Conservation (phyloP, 2,888 invertebrate genomes). For the Podotricha telesiphe region DNA sequence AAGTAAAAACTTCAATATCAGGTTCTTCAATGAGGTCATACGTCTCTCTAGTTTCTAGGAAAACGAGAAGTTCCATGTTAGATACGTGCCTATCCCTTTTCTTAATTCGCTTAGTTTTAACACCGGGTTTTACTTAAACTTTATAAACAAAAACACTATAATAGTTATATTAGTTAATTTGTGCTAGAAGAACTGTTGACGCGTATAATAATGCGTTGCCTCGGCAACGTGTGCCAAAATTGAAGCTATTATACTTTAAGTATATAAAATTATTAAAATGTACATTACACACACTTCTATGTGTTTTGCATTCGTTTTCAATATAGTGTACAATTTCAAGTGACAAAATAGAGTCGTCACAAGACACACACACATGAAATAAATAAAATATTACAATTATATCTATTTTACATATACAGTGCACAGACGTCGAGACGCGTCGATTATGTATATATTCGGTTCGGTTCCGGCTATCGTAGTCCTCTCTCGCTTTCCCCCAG, state of each 20-base stretch:
- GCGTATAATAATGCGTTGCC: too few relatives aligned
- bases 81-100: conserved; percentile 71
- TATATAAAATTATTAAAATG: too few relatives aligned
- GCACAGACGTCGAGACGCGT: conserved; percentile 8
- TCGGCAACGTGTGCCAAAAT: too few relatives aligned
- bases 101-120: conserved; percentile 50
- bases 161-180: too few relatives aligned
- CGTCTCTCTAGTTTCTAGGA: conserved; percentile 70
- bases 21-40: conserved; percentile 62
- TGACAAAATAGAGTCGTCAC: too few relatives aligned
- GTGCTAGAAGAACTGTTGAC: too few relatives aligned
- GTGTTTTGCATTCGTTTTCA: too few relatives aligned
- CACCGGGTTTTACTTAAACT: neutral
- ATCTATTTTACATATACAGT: neutral
- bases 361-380: too few relatives aligned
- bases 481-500: conserved; percentile 59
- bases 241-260: too few relatives aligned
- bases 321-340: too few relatives aligned
- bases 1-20: conserved; percentile 39
- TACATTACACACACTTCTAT: too few relatives aligned
- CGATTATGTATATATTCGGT: conserved; percentile 51
- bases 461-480: conserved; percentile 61
- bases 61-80: conserved; percentile 68
- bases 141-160: neutral
- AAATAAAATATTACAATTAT: too few relatives aligned